Evolutionary conservation across 1,140 invertebrate species (phyloP).

Genomic region (Cecropterus lyciades): DNA sequence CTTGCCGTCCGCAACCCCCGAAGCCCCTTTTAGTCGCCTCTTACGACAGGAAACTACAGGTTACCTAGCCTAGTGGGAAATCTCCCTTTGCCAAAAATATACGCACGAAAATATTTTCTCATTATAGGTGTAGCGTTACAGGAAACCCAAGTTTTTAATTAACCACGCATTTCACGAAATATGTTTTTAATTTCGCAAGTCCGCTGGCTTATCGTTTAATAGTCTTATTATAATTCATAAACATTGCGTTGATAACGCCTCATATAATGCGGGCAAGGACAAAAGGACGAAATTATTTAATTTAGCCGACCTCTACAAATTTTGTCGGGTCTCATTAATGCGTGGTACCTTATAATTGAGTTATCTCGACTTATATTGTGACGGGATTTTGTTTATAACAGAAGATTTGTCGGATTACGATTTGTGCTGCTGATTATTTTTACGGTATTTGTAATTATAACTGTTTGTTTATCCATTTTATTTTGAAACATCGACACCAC

Average conservation of each 20-base stretch:
- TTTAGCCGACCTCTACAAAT: conserved; percentile 1
- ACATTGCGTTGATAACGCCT: conserved; percentile 4
- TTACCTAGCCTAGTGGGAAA: no score
- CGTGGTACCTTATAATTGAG: conserved; percentile 1
- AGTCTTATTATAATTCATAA: conserved; percentile 5
- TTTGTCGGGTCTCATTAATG: background rate
- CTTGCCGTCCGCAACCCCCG: no score
- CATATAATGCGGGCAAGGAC: conserved; percentile 6
- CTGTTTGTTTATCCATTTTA: no score
- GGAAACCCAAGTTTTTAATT: conserved; percentile 7
- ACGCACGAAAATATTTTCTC: background rate
- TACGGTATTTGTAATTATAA: no score
- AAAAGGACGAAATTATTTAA: conserved; percentile 8
- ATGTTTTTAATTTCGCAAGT: conserved; percentile 13
- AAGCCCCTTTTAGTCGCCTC: no score
- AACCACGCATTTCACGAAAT: conserved; percentile 4
- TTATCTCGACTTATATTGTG: conserved; percentile 2
- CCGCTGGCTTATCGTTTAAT: conserved; percentile 9
- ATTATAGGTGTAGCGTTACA: background rate
- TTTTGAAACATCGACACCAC: no score
- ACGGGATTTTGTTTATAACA: no score
- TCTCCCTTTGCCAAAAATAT: no score
- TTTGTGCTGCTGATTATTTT: no score
- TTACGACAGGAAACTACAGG: no score
- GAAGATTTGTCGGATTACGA: no score